Evolutionary conservation across 1,140 invertebrate genomes (phyloP), one percentile per base, ranked within the genome.

Genomic region (Drosophila rufa): DNA sequence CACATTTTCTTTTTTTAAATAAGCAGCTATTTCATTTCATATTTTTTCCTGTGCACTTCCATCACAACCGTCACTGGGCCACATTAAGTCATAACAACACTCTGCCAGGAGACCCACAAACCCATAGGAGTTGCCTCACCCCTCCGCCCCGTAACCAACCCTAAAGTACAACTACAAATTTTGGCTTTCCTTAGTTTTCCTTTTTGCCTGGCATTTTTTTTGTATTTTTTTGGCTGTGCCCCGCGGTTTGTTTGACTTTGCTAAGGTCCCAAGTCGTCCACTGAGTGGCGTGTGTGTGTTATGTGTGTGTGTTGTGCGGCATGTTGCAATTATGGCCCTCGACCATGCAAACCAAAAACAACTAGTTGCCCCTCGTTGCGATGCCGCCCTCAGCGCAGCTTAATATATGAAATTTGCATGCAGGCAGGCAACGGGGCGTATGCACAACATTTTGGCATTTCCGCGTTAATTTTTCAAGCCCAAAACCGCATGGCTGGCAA

Each of bases 291-390:
- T 51, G 42, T 48, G 42, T 45, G 17, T 56, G 40, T 36, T 42
- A 22, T 27, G 25, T 56, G 6, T 27, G 36, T 15, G 36, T 33
- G 36, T 67, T 66, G 62, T 86, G 82, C 55, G 85, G 85, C 85
- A 90, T 89, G 85, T 90, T 91, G 89, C 83, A 87, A 91, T 91
- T 91, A 91, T 91, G 81, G 81, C 79, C 76, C 55, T 82, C 71
- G 68, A 74, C 78, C 80, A 87, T 87, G 80, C 87, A 87, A 91
- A 53, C 82, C 78, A 76, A 81, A 76, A 69, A 74, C 60, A 65
- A 75, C 53, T 56, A 57, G 50, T 47, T 43, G 38, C 38, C 70
- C 8, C 27, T 48, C 45, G 25, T 11, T 40, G 50, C 70, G 61
- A 55, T 51, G 45, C 61, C 62, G 43, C 55, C 25, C 43, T 15